These are phyloP conservation scores for Poecilia wingei DNA, from an alignment of 2,797 vertebrate genomes.

Conservation along the genomic window DNA sequence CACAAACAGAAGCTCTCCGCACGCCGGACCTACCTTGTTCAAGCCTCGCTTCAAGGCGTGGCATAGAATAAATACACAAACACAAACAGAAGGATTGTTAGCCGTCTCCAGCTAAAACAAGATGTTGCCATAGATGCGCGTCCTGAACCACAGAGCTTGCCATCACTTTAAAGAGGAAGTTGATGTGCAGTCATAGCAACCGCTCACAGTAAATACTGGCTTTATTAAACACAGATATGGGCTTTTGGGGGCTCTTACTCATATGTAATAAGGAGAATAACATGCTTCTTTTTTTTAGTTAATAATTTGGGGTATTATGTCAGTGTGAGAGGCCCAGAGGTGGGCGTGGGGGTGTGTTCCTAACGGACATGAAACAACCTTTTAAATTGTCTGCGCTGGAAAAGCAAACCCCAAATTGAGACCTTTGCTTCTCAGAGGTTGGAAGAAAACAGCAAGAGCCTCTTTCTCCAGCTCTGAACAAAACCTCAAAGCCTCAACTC, in stretches of 20 bases:
- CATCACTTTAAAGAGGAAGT: slow-evolving; percentile 40
- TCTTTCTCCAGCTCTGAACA: slow-evolving; percentile 34
- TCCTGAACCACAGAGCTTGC: slow-evolving; percentile 48
- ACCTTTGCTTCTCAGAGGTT: slow-evolving; percentile 53
- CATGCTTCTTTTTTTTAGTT: slow-evolving; percentile 5
- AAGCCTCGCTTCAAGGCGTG: slow-evolving; percentile 85
- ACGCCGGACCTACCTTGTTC: slow-evolving; percentile 83
- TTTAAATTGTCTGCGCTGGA: slow-evolving; percentile 40
- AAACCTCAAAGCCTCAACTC: slow-evolving; percentile 58
- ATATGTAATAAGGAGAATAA: background rate
- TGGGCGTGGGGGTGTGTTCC: background rate
- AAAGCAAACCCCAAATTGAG: slow-evolving; percentile 62
- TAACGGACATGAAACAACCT: slow-evolving; percentile 20
- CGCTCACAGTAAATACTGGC: slow-evolving; percentile 9
- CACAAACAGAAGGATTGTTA: slow-evolving; percentile 71
- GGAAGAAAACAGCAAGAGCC: slow-evolving; percentile 55
- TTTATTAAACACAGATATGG: background rate
- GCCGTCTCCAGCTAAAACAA: slow-evolving; percentile 68
- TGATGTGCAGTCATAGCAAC: slow-evolving; percentile 27
- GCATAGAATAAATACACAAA: slow-evolving; percentile 75
- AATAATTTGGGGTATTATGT: slow-evolving; percentile 1
- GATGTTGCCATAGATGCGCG: slow-evolving; percentile 60
- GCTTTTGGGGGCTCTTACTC: background rate
- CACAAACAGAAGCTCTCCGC: slow-evolving; percentile 66
- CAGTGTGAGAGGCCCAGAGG: slow-evolving; percentile 2